These are phyloP conservation scores for Paguma larvata DNA, from an alignment of 2,797 vertebrate genomes.

Conservation along the genomic window DNA sequence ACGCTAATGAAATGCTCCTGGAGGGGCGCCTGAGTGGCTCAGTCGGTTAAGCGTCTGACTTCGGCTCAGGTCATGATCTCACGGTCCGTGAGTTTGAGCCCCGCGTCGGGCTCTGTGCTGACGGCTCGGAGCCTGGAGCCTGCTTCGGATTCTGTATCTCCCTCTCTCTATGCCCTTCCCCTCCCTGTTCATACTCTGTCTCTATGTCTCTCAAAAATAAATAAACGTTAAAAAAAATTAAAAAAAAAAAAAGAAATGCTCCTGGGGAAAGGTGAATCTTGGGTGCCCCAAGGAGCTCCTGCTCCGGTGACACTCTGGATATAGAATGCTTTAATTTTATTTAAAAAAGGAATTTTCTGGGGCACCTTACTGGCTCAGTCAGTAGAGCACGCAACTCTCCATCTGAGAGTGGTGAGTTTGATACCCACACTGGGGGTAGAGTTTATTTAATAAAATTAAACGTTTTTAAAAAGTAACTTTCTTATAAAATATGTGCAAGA, in stretches of 20 bases:
- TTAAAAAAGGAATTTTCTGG: not conserved
- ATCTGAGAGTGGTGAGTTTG: not conserved
- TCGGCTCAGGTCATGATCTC: no score
- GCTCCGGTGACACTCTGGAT: not conserved
- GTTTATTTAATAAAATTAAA: not conserved
- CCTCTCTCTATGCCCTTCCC: no score
- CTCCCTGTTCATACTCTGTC: no score
- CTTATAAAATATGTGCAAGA: not conserved
- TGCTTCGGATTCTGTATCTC: no score
- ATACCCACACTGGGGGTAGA: not conserved
- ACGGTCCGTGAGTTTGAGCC: no score
- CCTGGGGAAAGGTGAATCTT: not conserved
- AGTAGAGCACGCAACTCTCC: not conserved
- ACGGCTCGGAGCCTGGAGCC: no score
- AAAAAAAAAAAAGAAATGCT: no score
- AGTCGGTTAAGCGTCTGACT: no score
- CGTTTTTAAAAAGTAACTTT: not conserved
- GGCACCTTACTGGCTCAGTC: not conserved
- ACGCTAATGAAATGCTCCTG: not conserved
- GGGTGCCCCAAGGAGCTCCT: not conserved
- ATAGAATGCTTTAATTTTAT: conserved; percentile 37
- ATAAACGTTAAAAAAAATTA: no score
- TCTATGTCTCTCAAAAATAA: no score
- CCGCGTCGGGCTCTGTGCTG: no score
- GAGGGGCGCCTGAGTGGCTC: no score